Evolutionary conservation across 2,888 invertebrate genomes (phyloP).

Genomic region (Lysandra bellargus): DNA sequence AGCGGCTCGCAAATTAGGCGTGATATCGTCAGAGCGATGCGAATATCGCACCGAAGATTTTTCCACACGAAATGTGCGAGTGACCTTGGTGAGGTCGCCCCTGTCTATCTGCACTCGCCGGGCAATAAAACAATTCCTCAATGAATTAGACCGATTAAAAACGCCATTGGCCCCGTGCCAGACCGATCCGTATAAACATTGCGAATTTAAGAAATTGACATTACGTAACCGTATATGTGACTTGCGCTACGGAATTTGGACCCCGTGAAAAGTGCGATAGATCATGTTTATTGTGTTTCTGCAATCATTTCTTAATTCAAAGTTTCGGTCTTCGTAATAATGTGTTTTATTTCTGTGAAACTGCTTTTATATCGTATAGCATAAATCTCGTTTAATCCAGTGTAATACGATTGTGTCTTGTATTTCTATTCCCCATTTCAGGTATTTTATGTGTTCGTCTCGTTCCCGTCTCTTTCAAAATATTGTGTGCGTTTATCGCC

Average conservation of each 20-base stretch:
- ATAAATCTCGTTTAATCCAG: background rate
- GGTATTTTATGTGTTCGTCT: background rate
- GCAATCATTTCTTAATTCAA: background rate
- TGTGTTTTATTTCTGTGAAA: background rate
- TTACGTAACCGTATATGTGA: constrained; percentile 56
- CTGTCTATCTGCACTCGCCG: constrained; percentile 64
- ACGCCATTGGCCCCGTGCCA: constrained; percentile 72
- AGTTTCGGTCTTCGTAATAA: background rate
- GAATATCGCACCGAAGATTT: constrained; percentile 34
- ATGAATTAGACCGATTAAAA: constrained; percentile 77
- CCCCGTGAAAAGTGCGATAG: background rate
- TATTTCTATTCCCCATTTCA: background rate
- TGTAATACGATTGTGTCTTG: constrained; percentile 3
- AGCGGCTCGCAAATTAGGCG: background rate
- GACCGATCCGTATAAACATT: constrained; percentile 72
- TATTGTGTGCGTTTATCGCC: constrained; percentile 9
- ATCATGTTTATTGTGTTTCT: background rate
- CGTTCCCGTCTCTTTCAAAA: background rate
- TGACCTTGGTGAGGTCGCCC: constrained; percentile 72
- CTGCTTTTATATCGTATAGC: background rate
- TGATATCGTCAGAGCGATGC: constrained; percentile 5
- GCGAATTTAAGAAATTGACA: constrained; percentile 71
- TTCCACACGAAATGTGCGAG: constrained; percentile 48
- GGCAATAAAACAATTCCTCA: constrained; percentile 71
- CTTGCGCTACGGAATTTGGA: background rate